Evolutionary conservation across 2,888 invertebrate species (phyloP), one percentile per base, ranked within the genome.

Genomic region (Didymodactylos carnosus): DNA sequence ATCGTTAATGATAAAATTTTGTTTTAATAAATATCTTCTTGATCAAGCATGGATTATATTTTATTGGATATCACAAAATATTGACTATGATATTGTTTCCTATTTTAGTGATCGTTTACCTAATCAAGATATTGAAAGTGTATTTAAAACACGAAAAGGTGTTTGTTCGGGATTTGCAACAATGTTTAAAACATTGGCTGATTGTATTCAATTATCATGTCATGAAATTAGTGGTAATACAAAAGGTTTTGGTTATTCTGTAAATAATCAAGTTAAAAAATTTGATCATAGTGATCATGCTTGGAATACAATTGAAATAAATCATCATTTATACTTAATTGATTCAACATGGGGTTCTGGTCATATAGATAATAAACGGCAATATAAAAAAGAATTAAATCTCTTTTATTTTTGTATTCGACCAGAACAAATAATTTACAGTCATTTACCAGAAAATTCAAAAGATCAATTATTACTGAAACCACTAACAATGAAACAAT

Each of bases 281-380:
- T 39, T 74, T 13, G 8, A 19, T 11, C 46, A 53, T 13, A 46
- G 41, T 2, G 43, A 69, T 69, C 74, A 74, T 70, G 70, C 71
- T 11, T 74, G 74, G 74, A 74, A 74, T 27, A 51, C 71, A 6
- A 41, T 74, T 40, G 51, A 71, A 69, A 23, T 74, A 39, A 46
- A 51, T 29, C n/a, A 70, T 16, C 11, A 74, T 39, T 74, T 70
- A 71, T 43, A 71, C 23, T 39, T 39, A 13, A 53, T 74, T 39
- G 74, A 74, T n/a, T 19, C 62, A 10, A 70, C 71, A 13, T 74
- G 71, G 51, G 74, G 40, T 8, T 46, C 25, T 62, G 74, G 74
- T 16, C 7, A 35, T 27, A 49, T 74, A 6, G 40, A 40, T 16
- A 46, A 53, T 35, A 53, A 74, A 11, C n/a, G 43, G 23, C 13